Conservation (phyloP, 2,113 vertebrate genomes). For the Ammodytes dubius region DNA sequence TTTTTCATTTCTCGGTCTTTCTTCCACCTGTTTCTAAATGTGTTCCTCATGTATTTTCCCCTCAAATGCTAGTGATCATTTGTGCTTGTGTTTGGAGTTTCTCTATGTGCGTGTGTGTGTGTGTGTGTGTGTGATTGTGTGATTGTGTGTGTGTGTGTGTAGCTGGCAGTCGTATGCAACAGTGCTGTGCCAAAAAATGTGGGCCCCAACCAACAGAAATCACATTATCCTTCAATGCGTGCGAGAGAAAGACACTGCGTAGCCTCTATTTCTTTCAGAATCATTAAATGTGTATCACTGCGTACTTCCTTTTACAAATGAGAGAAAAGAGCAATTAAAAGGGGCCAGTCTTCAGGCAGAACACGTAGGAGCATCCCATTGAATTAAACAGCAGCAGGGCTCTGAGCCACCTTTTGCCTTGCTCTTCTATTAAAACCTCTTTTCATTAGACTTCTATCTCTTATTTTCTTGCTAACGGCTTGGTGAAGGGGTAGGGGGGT, state of each 20-base stretch:
- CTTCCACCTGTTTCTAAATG: not conserved
- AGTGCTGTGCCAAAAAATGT: conserved; percentile 36
- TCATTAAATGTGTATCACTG: conserved; percentile 69
- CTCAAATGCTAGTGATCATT: not conserved
- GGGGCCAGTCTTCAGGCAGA: conserved; percentile 69
- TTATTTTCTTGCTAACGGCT: conserved; percentile 74
- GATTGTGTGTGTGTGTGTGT: conserved; percentile 11
- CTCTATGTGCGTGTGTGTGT: not conserved
- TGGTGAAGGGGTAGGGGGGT: conserved; percentile 2
- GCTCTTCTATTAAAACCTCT: conserved; percentile 78
- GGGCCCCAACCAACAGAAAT: conserved; percentile 57
- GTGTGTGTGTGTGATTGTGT: not conserved
- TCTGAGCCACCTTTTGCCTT: conserved; percentile 75
- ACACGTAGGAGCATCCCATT: conserved; percentile 62
- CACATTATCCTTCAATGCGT: conserved; percentile 53
- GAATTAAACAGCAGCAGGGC: conserved; percentile 77
- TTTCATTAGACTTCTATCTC: conserved; percentile 81
- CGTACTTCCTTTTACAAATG: conserved; percentile 69
- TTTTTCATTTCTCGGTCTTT: not conserved
- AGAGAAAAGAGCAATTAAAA: conserved; percentile 76
- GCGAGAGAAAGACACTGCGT: conserved; percentile 60
- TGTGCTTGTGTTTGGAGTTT: not conserved
- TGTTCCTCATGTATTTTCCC: not conserved
- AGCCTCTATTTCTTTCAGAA: conserved; percentile 58
- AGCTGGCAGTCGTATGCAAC: conserved; percentile 9